A percentile compares a stretch with the other conserved stretches of the same genome.
phyloP scores from a whole-genome alignment of 2,797 vertebrate species.

The Diglossa cyanea region DNA sequence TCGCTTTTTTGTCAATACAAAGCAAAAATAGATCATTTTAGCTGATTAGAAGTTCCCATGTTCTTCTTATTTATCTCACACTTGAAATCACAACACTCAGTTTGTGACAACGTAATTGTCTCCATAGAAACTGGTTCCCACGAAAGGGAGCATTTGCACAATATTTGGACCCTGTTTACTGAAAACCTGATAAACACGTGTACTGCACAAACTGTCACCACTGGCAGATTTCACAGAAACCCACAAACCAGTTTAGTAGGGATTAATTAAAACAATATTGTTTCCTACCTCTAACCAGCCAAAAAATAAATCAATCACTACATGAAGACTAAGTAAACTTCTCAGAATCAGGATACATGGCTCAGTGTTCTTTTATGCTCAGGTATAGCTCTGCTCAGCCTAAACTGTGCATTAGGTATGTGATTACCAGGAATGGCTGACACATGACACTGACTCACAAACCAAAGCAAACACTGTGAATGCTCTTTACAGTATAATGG shows the following conservation, averaged over 20 bases:
- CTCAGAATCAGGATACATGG: not conserved
- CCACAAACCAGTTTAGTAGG: not conserved
- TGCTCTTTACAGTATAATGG: not conserved
- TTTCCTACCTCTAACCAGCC: not conserved
- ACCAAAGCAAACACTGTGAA: not conserved
- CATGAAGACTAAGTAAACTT: not conserved
- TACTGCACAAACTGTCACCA: not conserved
- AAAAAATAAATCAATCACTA: not conserved
- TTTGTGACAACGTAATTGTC: conserved; percentile 57
- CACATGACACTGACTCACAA: not conserved
- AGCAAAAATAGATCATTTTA: conserved; percentile 32
- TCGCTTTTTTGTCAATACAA: conserved; percentile 12
- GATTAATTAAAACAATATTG: not conserved
- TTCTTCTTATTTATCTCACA: conserved; percentile 39
- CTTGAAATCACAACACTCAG: conserved; percentile 21
- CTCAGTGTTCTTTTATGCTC: not conserved
- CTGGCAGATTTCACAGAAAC: conserved; percentile 2
- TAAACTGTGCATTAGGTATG: not conserved
- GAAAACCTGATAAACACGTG: conserved; percentile 25
- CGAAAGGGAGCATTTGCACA: conserved; percentile 17
- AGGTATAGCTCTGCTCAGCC: not conserved
- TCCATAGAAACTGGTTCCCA: conserved; percentile 58
- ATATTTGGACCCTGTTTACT: conserved; percentile 61
- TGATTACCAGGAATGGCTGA: not conserved
- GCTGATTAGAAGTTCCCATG: conserved; percentile 30